A percentile compares a stretch with the other conserved stretches of the same genome.
Conservation (phyloP, 2,888 invertebrate genomes). For the Coleophora deauratella region DNA sequence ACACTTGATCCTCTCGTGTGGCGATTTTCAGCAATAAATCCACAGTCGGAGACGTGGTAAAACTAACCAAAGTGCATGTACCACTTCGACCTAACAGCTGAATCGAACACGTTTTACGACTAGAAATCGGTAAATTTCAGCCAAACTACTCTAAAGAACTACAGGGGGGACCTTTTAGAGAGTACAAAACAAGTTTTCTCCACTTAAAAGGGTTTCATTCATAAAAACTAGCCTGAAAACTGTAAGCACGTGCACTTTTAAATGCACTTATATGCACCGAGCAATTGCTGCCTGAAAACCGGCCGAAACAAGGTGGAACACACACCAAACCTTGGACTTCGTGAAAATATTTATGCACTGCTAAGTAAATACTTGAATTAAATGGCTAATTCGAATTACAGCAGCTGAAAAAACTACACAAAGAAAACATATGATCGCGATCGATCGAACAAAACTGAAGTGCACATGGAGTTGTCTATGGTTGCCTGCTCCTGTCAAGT, state of each 20-base stretch:
- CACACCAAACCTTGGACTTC: not conserved
- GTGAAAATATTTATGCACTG: no score
- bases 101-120: constrained; percentile 32
- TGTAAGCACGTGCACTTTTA: constrained; percentile 67
- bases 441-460: constrained; percentile 63
- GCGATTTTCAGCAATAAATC: constrained; percentile 24
- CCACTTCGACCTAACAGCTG: constrained; percentile 36
- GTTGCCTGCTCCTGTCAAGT: constrained; percentile 23
- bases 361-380: constrained; percentile 29
- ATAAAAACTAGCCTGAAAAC: constrained; percentile 53
- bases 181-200: constrained; percentile 19
- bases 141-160: constrained; percentile 13
- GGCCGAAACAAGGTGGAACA: constrained; percentile 1
- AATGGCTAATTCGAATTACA: constrained; percentile 68
- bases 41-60: constrained; percentile 25
- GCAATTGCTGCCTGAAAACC: constrained; percentile 22
- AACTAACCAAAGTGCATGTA: constrained; percentile 42
- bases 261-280: constrained; percentile 51
- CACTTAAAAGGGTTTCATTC: no score
- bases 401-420: constrained; percentile 72
- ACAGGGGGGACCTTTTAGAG: constrained; percentile 18
- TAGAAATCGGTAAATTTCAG: constrained; percentile 18
- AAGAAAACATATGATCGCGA: constrained; percentile 76
- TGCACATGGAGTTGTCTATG: constrained; percentile 69
- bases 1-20: constrained; percentile 41